Conservation (phyloP, 2,113 vertebrate genomes). For the Apistogramma diplotaenia region DNA sequence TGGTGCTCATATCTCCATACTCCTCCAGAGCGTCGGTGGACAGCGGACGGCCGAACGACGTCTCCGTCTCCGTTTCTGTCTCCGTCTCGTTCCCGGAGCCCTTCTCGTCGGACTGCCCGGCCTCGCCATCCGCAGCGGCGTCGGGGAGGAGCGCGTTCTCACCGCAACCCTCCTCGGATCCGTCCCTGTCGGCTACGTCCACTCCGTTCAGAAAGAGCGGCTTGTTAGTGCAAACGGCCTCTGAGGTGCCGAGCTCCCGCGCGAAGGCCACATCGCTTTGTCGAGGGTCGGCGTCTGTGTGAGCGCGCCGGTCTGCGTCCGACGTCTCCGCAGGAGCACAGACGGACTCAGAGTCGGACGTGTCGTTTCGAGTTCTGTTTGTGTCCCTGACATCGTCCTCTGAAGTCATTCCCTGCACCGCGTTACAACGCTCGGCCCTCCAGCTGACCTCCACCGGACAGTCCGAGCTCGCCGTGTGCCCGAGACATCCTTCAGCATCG, state of each 20-base stretch:
- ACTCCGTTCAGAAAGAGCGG: conserved; percentile 10
- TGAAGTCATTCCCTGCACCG: conserved; percentile 43
- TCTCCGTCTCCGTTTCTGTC: conserved; percentile 71
- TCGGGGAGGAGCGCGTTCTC: conserved; percentile 5
- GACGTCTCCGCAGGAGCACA: background rate
- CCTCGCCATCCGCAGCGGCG: conserved; percentile 1
- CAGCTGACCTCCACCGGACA: conserved; percentile 53
- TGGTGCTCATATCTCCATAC: conserved; percentile 85
- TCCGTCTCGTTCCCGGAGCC: conserved; percentile 62
- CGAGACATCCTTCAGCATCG: conserved; percentile 41
- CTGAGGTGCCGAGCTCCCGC: background rate
- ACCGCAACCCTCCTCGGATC: conserved; percentile 13
- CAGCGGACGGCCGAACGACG: conserved; percentile 69
- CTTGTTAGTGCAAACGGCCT: conserved; percentile 20
- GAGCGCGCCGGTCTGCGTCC: conserved; percentile 47
- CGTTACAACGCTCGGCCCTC: conserved; percentile 39
- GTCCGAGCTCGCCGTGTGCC: conserved; percentile 55
- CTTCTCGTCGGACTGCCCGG: conserved; percentile 48
- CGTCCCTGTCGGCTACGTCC: background rate
- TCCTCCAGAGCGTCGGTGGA: conserved; percentile 79
- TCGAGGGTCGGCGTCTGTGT: conserved; percentile 19
- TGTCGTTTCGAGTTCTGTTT: conserved; percentile 28
- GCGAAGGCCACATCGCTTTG: conserved; percentile 44
- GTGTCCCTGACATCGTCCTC: conserved; percentile 60
- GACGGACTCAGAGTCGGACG: background rate